phyloP scores from a whole-genome alignment of 2,888 invertebrate species.

The Chironomus tentans region DNA sequence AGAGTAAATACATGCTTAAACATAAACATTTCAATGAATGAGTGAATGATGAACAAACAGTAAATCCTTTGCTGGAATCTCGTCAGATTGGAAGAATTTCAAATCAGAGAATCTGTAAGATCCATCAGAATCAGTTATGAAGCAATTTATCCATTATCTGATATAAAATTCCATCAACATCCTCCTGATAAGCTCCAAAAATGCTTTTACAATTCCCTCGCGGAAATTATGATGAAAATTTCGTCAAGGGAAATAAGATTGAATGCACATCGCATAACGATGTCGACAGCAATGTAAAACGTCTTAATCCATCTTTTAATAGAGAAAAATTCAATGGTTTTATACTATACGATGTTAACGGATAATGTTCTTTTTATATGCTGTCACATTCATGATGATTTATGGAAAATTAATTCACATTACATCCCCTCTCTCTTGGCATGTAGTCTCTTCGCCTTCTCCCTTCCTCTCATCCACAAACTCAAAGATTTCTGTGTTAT shows the following conservation, averaged over 20 bases:
- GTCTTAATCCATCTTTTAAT: conserved; percentile 14
- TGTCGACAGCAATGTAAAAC: conserved; percentile 1
- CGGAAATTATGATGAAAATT: background rate
- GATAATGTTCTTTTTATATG: conserved; percentile 24
- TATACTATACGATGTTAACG: background rate
- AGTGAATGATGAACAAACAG: no score
- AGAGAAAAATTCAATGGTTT: background rate
- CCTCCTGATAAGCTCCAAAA: no score
- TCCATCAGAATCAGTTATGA: no score
- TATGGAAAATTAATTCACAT: conserved; percentile 27
- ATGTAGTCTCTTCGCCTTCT: background rate
- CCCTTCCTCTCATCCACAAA: background rate
- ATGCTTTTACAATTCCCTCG: no score
- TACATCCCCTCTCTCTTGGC: background rate
- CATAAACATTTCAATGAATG: no score
- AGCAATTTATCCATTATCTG: no score
- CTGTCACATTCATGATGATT: conserved; percentile 24
- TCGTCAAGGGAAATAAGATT: background rate
- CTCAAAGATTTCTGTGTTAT: background rate
- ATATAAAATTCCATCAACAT: no score
- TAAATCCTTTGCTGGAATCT: no score
- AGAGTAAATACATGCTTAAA: background rate
- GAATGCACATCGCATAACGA: background rate
- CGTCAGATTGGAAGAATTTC: no score
- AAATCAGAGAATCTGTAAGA: no score